Conservation (phyloP, 92 coral and sea anemone genomes). For the Ricordea florida region DNA sequence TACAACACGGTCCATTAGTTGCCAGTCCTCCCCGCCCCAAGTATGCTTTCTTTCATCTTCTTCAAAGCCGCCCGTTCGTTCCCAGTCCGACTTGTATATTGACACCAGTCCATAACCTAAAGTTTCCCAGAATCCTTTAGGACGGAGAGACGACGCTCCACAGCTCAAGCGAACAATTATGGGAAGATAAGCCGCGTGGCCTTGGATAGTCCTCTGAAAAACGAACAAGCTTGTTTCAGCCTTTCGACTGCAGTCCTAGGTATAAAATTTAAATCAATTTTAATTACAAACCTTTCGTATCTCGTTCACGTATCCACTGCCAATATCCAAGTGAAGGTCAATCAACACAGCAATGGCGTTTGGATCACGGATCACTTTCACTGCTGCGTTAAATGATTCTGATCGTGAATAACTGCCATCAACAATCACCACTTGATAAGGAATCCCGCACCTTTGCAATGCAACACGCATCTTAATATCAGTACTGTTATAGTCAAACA, state of each 20-base stretch:
- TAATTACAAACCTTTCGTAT: conserved; percentile 71
- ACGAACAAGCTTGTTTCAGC: too few species aligned
- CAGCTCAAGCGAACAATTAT: too few species aligned
- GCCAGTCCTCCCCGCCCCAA: conserved; percentile 91
- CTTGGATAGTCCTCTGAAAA: too few species aligned
- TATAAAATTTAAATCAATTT: too few species aligned
- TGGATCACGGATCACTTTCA: conserved; percentile 33
- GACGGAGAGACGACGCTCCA: too few species aligned
- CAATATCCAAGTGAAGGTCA: conserved; percentile 59
- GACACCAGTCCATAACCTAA: too few species aligned
- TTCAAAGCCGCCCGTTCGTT: conserved; percentile 57
- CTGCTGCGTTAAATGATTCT: conserved; percentile 49
- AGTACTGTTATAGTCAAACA: conserved; percentile 69
- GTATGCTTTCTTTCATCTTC: conserved; percentile 40
- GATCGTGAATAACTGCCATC: conserved; percentile 40
- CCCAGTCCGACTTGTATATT: too few species aligned
- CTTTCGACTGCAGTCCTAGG: too few species aligned
- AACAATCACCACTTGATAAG: conserved; percentile 17
- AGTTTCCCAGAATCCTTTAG: too few species aligned
- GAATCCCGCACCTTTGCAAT: conserved; percentile 33
- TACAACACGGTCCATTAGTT: conserved; percentile 64
- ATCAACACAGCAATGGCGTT: conserved; percentile 36
- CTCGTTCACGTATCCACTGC: conserved; percentile 17
- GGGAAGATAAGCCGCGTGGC: too few species aligned
- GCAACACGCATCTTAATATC: conserved; percentile 60